Evolutionary conservation across 2,113 vertebrate genomes (phyloP).

Genomic region (Carassius carassius): DNA sequence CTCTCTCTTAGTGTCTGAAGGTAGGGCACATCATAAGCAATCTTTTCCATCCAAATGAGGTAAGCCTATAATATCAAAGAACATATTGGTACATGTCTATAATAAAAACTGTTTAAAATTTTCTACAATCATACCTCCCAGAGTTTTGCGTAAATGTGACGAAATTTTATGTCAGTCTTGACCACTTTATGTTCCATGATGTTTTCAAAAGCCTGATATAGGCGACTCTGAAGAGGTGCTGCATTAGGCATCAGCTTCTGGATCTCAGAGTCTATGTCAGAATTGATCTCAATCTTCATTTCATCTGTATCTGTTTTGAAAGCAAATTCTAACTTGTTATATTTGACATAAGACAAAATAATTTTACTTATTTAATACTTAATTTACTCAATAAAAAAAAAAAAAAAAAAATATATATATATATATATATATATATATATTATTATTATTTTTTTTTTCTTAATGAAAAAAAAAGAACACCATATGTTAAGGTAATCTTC

Average conservation of each 20-base stretch:
- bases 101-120: background rate
- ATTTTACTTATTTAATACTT: no score
- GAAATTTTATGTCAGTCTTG: slow-evolving; percentile 87
- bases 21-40: slow-evolving; percentile 74
- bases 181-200: slow-evolving; percentile 84
- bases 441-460: no score
- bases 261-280: slow-evolving; percentile 76
- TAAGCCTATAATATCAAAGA: slow-evolving; percentile 72
- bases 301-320: slow-evolving; percentile 79
- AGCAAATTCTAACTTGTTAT: background rate
- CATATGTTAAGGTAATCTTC: slow-evolving; percentile 76
- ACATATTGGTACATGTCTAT: background rate
- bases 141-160: slow-evolving; percentile 84
- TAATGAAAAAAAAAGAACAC: slow-evolving; percentile 62
- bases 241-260: slow-evolving; percentile 71
- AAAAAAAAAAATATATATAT: no score
- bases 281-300: slow-evolving; percentile 82
- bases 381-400: no score
- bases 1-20: slow-evolving; percentile 74
- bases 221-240: slow-evolving; percentile 66
- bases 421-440: no score
- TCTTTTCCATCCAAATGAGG: slow-evolving; percentile 83
- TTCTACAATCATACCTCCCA: slow-evolving; percentile 76
- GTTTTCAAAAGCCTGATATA: slow-evolving; percentile 69
- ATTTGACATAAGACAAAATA: background rate